These are phyloP conservation scores for Dermochelys coriacea DNA, from an alignment of 2,797 vertebrate species.

Conservation along the genomic window DNA sequence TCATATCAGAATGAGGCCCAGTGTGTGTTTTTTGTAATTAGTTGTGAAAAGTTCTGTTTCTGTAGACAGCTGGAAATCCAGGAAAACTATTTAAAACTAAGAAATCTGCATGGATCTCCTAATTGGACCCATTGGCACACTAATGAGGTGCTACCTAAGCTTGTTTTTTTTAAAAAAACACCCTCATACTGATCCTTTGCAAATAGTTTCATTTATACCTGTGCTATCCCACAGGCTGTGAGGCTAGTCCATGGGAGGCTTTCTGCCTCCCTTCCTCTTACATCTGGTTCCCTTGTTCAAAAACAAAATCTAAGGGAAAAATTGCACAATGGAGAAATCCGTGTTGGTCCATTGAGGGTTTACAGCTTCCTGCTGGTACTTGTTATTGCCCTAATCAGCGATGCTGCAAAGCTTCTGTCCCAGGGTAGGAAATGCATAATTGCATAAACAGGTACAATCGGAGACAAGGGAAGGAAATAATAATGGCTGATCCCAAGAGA, in stretches of 20 bases:
- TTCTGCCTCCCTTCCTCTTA: not conserved
- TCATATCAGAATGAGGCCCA: no score
- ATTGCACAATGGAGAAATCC: not conserved
- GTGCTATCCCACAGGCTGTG: not conserved
- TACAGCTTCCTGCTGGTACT: slow-evolving; percentile 31
- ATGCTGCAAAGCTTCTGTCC: slow-evolving; percentile 36
- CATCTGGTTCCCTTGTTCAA: not conserved
- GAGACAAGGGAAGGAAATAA: slow-evolving; percentile 20
- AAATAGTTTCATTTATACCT: not conserved
- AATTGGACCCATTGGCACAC: not conserved
- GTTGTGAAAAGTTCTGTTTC: not conserved
- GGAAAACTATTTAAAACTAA: not conserved
- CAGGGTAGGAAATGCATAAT: slow-evolving; percentile 36
- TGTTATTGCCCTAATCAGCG: slow-evolving; percentile 48
- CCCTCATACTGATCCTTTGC: not conserved
- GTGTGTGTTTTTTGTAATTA: not conserved
- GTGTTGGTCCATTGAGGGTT: not conserved
- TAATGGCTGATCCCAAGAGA: slow-evolving; percentile 37
- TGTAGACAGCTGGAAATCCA: not conserved
- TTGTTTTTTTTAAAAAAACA: not conserved
- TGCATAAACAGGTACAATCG: slow-evolving; percentile 43
- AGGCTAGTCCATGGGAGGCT: not conserved
- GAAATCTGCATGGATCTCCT: not conserved
- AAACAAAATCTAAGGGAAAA: slow-evolving; percentile 46
- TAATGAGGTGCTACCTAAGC: not conserved